phyloP scores from a whole-genome alignment of 2,888 invertebrate species.

The Drosophila putrida region DNA sequence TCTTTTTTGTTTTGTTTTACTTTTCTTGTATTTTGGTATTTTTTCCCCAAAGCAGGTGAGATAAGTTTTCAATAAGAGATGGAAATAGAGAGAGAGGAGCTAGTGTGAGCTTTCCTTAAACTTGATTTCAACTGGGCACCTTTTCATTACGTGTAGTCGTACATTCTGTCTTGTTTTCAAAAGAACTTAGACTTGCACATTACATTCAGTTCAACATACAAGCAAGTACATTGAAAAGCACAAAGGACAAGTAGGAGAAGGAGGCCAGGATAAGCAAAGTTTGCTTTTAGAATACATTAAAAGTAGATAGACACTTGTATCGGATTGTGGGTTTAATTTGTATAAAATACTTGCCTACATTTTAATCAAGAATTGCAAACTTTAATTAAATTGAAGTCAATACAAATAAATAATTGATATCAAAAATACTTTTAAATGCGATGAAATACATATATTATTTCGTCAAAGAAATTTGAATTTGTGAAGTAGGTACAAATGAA shows the following conservation, averaged over 20 bases:
- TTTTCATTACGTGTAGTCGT: conserved; percentile 34
- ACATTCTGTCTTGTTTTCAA: conserved; percentile 12
- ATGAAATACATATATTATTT: neutral
- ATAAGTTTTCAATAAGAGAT: conserved; percentile 25
- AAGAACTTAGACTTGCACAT: conserved; percentile 26
- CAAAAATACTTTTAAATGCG: neutral
- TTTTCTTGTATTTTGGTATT: conserved; percentile 42
- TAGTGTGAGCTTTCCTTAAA: conserved; percentile 23
- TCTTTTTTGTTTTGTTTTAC: conserved; percentile 9
- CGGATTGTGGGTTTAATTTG: conserved; percentile 19
- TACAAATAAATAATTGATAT: neutral
- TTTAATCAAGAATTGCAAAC: neutral
- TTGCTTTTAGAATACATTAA: conserved; percentile 13
- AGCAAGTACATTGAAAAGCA: conserved; percentile 12
- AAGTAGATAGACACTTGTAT: conserved; percentile 1
- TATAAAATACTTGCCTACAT: conserved; percentile 7
- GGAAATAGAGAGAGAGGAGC: conserved; percentile 1
- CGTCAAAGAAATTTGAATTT: neutral
- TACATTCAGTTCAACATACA: conserved; percentile 14
- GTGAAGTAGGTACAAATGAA: no score
- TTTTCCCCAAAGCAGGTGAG: conserved; percentile 54
- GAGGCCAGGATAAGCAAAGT: neutral
- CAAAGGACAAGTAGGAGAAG: conserved; percentile 10
- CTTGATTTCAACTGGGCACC: conserved; percentile 41
- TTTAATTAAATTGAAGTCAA: neutral